Percentiles rank a stretch among this genome's conserved stretches.
Conservation (phyloP, 2,113 vertebrate genomes). For the Sus scrofa region DNA sequence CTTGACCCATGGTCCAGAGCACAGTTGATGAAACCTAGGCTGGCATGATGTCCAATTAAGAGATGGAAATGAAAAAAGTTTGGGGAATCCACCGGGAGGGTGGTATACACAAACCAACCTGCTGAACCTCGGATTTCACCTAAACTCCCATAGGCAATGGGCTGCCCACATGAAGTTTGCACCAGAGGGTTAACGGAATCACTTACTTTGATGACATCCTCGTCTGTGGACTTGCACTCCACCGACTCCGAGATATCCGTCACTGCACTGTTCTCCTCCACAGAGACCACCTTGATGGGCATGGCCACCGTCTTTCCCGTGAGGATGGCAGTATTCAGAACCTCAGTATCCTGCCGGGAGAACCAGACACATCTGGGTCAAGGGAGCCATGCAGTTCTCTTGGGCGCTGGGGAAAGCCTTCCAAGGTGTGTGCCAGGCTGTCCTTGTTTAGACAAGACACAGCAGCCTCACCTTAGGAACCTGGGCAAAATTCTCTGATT, state of each 20-base stretch:
- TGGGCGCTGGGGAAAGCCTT: fast-evolving
- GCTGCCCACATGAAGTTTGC: fast-evolving
- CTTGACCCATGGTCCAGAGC: neutral
- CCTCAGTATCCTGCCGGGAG: conserved; percentile 92
- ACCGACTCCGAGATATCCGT: conserved; percentile 94
- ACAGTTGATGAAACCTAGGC: neutral
- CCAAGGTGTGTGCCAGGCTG: fast-evolving
- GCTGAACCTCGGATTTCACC: fast-evolving
- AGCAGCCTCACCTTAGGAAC: fast-evolving
- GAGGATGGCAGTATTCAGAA: conserved; percentile 96
- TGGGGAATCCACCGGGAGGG: fast-evolving
- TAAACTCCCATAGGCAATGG: fast-evolving
- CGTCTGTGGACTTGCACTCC: conserved; percentile 93
- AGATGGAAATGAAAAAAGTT: fast-evolving
- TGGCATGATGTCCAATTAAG: fast-evolving
- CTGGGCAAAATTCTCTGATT: too few species aligned
- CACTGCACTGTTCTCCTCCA: conserved; percentile 90
- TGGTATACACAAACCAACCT: fast-evolving
- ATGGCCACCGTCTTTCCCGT: conserved; percentile 95
- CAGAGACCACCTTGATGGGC: conserved; percentile 94
- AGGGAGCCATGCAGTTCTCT: too few species aligned
- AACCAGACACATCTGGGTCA: neutral
- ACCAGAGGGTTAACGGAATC: fast-evolving
- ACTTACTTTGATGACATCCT: conserved; percentile 96
- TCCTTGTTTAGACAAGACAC: fast-evolving